Evolutionary conservation across 30 jellyfish, hydroid and myxozoan species (phyloP).

Genomic region (Catostylus mosaicus): DNA sequence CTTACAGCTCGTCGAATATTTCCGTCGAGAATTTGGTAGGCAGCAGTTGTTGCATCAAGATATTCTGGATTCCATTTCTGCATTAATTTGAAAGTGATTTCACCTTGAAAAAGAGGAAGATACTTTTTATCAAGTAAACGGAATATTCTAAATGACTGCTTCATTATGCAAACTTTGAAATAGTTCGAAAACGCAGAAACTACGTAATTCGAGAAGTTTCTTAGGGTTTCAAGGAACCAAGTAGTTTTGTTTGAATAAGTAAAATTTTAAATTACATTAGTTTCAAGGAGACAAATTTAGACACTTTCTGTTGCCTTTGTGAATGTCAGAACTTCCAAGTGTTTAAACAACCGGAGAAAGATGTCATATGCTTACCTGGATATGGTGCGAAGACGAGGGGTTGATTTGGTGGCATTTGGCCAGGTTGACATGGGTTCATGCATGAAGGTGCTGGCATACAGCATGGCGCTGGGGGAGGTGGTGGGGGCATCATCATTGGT

Average conservation of each 20-base stretch:
- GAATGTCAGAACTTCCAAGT: too few relatives aligned
- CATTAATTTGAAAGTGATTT: slow-evolving; percentile 88
- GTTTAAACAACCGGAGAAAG: too few relatives aligned
- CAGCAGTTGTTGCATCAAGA: slow-evolving; percentile 84
- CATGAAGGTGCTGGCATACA: slow-evolving; percentile 96
- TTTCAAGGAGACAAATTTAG: too few relatives aligned
- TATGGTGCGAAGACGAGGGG: slow-evolving; percentile 85
- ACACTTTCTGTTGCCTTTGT: too few relatives aligned
- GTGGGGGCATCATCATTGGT: slow-evolving; percentile 69
- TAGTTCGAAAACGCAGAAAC: too few relatives aligned
- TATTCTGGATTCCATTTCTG: slow-evolving; percentile 95
- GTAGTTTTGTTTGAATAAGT: too few relatives aligned
- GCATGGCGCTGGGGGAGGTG: slow-evolving; percentile 89
- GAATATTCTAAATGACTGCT: too few relatives aligned
- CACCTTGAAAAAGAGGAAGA: slow-evolving; percentile 78
- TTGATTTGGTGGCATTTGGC: slow-evolving; percentile 76
- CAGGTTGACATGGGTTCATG: slow-evolving; percentile 91
- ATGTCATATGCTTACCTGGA: slow-evolving; percentile 75
- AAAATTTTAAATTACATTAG: too few relatives aligned
- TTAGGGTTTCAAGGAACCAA: too few relatives aligned
- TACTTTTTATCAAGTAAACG: too few relatives aligned
- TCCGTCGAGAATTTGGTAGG: slow-evolving; percentile 92
- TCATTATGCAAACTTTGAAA: too few relatives aligned
- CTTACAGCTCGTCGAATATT: slow-evolving; percentile 95
- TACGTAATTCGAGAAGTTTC: too few relatives aligned